Conservation (phyloP, 2,888 invertebrate species). For the Apantesis nais region DNA sequence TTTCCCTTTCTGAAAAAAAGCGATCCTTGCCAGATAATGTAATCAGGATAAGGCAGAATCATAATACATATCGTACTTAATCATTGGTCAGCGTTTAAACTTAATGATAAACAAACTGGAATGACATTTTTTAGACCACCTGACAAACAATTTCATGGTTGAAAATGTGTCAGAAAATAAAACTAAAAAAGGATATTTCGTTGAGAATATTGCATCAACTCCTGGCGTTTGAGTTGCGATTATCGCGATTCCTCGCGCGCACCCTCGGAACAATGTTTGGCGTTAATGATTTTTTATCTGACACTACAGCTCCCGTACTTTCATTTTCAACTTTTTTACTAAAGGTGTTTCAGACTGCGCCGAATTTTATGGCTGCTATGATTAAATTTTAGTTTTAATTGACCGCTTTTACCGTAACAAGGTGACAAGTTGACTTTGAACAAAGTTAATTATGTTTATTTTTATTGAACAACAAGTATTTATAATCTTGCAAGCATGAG, state of each 20-base stretch:
- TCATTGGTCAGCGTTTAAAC: too few relatives aligned
- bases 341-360: not conserved
- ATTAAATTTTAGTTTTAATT: not conserved
- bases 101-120: not conserved
- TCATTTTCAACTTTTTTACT: slow-evolving; percentile 28
- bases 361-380: not conserved
- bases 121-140: not conserved
- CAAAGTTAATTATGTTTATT: not conserved
- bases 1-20: not conserved
- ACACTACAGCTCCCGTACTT: slow-evolving; percentile 30
- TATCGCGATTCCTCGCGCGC: slow-evolving; percentile 52
- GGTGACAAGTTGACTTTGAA: not conserved
- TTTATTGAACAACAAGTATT: not conserved
- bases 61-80: not conserved
- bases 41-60: not conserved
- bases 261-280: slow-evolving; percentile 45
- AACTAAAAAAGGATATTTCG: not conserved
- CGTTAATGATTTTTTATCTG: slow-evolving; percentile 44
- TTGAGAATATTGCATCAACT: slow-evolving; percentile 6
- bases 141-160: not conserved
- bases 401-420: not conserved
- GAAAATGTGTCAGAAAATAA: not conserved
- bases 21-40: not conserved
- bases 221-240: slow-evolving; percentile 54
- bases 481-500: not conserved